phyloP scores from a whole-genome alignment of 2,113 vertebrate species.

The Chaenocephalus aceratus region DNA sequence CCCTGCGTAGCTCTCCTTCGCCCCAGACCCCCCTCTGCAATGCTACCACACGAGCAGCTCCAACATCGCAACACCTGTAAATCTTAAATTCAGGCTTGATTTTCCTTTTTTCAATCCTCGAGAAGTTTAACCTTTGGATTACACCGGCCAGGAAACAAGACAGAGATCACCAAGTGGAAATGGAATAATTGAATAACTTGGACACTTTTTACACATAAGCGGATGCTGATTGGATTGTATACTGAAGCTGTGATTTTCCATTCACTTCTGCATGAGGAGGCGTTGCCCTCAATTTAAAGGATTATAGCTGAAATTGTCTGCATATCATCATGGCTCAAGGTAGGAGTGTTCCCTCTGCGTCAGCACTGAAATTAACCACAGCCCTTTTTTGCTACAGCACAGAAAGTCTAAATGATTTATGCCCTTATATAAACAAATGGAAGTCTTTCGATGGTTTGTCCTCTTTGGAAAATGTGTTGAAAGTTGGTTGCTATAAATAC shows the following conservation, averaged over 20 bases:
- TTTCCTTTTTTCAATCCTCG: constrained; percentile 13
- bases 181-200: constrained; percentile 62
- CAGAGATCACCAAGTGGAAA: constrained; percentile 41
- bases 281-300: constrained; percentile 36
- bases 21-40: constrained; percentile 67
- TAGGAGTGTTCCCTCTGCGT: constrained; percentile 56
- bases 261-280: constrained; percentile 56
- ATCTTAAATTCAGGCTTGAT: constrained; percentile 9
- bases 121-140: constrained; percentile 58
- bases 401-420: constrained; percentile 6
- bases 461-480: constrained; percentile 57
- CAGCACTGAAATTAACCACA: background rate
- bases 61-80: constrained; percentile 64
- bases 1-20: constrained; percentile 42
- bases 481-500: constrained; percentile 80
- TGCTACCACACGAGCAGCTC: constrained; percentile 69
- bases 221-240: constrained; percentile 46
- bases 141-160: constrained; percentile 48
- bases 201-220: constrained; percentile 27
- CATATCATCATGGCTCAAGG: constrained; percentile 79
- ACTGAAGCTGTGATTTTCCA: constrained; percentile 36
- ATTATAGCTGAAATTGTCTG: constrained; percentile 50
- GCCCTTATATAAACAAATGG: background rate
- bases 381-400: background rate
- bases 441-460: constrained; percentile 26